Evolutionary conservation across 2,797 vertebrate genomes (phyloP), one percentile per base, ranked within the genome.

Genomic region (Coracias cyanogaster): DNA sequence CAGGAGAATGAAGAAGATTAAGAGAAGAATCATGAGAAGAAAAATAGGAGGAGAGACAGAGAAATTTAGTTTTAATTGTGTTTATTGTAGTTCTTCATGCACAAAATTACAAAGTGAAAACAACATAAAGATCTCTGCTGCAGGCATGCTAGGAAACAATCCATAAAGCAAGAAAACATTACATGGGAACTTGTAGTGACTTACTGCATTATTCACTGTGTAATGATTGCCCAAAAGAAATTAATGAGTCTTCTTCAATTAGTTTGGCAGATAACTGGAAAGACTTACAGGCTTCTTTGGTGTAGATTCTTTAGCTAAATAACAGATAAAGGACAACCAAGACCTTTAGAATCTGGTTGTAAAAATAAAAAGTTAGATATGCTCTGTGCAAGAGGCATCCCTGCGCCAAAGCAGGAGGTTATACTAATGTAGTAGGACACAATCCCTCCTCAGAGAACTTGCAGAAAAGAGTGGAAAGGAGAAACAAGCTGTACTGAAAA

Each of bases 61-160:
- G 87, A 96, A 95, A 94, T 95, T 94, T 89, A 37, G 26, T 67
- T 95, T 96, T 96, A 96, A 94, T 95, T 96, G 94, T 71, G 88
- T 94, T 95, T 95, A 82, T 94, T 92, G 91, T 91, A 94, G 91
- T 85, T 96, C 88, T 82, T 90, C 93, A 96, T 93, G 88, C 95
- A 95, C 94, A 96, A 93, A 95, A 96, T 96, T 93, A 37, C 90
- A 15, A 90, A 96, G 77, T 86, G 83, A 94, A 94, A 96, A 82
- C 80, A 96, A 90, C 67, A 74, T 93, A 90, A 94, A 94, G 58
- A 93, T 78, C 64, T 89, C 90, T 86, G 95, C 96, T 96, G 83
- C 90, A 94, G 96, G 96, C 96, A 78, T 57, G 52, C 88, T 93
- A 89, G 71, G 91, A 96, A 94, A 84, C 86, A 96, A 93, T 82